Conservation (phyloP, 2,113 vertebrate species). For the Melanostigma gelatinosum region DNA sequence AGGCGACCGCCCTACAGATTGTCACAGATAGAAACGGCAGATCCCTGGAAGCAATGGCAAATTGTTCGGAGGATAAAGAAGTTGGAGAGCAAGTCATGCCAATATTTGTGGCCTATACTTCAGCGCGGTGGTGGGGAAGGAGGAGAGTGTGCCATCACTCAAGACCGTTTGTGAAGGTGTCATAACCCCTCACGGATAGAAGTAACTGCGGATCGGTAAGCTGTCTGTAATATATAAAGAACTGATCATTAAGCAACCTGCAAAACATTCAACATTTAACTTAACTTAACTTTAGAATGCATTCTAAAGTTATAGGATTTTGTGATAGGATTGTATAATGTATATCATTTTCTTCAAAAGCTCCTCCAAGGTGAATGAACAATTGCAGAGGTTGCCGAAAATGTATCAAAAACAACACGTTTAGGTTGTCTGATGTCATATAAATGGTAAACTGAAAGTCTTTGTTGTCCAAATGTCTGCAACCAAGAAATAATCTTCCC, state of each 20-base stretch:
- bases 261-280: background rate
- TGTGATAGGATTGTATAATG: background rate
- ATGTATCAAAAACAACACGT: background rate
- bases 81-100: slow-evolving; percentile 55
- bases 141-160: slow-evolving; percentile 37
- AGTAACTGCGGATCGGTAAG: background rate
- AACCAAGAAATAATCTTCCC: background rate
- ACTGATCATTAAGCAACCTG: background rate
- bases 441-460: background rate
- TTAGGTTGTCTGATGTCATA: background rate
- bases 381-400: background rate
- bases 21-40: slow-evolving; percentile 78
- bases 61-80: slow-evolving; percentile 69
- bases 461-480: background rate
- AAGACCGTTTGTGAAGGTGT: slow-evolving; percentile 40
- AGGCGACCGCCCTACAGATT: slow-evolving; percentile 74
- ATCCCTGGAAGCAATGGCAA: slow-evolving; percentile 75
- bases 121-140: slow-evolving; percentile 22
- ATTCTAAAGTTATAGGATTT: no score
- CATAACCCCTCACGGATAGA: slow-evolving; percentile 22
- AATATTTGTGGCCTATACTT: slow-evolving; percentile 69
- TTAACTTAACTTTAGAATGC: background rate
- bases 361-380: background rate
- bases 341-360: background rate
- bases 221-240: background rate